Base-by-base conservation (phyloP, 2,888 invertebrate species). In the Schizaphis graminum region DNA sequence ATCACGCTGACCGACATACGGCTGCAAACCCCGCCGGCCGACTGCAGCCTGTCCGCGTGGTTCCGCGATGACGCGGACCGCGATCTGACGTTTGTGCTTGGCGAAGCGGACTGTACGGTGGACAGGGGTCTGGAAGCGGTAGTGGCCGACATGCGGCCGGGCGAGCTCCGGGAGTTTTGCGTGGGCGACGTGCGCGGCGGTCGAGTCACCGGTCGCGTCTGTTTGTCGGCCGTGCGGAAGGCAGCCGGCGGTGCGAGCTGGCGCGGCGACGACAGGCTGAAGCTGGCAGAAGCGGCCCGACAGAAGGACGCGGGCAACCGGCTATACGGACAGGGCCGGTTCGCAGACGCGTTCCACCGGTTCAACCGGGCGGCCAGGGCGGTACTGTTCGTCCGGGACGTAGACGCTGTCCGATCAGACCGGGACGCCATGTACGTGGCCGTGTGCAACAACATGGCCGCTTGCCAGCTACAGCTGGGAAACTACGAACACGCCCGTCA, bases 361-460 rank as follows among this genome's bases (percentile, higher is more conserved):
- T 98, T 98, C 95, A 97, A 97, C 95, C 97, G 97, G 95, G 97
- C 97, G 3, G 96, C 98, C 49, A 98, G 98, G 96, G 96, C 97
- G 95, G 95, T 98, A 13, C 97, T 97, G 77, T 87, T 91, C 56
- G 8, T 91, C 41, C 94, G 61, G 13, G 3, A 91, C n/a, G 21
- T 16, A 35, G 49, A 61, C n/a, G 53, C 28, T 8, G 47, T 41
- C 5, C 77, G 96, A 95, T 95, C 96, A 77, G 96, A 96, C 92
- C 96, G 98, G 21, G 97, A 97, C 95, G 61, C 77, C 41, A 93
- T 95, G 89, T 95, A 95, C 91, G 96, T 97, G 24, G 97, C 97
- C 95, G 96, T 98, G 21, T 98, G 97, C 95, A 97, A 98, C 95
- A 99, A 99, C 96, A 96, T 98, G 95, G 98, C 98, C 0, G 97